Evolutionary conservation across 2,113 vertebrate genomes (phyloP), one percentile per base, ranked within the genome.

Genomic region (Trochalopteron elliotii): DNA sequence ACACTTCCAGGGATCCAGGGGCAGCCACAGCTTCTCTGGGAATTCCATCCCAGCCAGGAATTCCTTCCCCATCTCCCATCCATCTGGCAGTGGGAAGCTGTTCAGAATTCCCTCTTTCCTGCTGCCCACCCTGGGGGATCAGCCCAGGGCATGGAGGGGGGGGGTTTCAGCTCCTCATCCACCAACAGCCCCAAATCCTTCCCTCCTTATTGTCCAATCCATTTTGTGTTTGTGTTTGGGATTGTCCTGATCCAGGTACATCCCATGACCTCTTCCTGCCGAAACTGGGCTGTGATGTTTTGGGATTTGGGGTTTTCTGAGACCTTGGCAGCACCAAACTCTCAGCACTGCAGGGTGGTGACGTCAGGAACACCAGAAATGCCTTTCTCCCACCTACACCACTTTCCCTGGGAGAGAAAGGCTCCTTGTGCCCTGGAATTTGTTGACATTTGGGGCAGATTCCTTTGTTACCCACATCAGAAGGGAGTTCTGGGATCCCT

Each of bases 231-330:
- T 42, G 30, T 15, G 57, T 16, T 49, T 18, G 85, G 67, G 18
- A 27, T 42, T 30, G 3, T 31, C 57, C 85, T 35, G 47, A 17
- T 47, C 64, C 74, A 6, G 39, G 11, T 22, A 27, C 47, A 15
- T 16, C 30, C 63, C 11, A 0, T 47, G 4, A 2, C 7, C 64
- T 28, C 11, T 24, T 2, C 42, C 42, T 12, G 20, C 8, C 37
- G 20, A 2, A 44, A 13, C 5, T 0, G 27, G 6, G 44, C 74
- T 52, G 4, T 2, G 1, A 3, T 1, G 30, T 31, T 1, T 8
- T 17, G 35, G 49, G 5, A 10, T 75, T 63, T 25, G 30, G 81
- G 72, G 6, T 18, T 60, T 39, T 24, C 13, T 3, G 33, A 28
- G 42, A 10, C 42, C 63, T 89, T 39, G 37, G 44, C 59, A 52